Evolutionary conservation across 2,797 vertebrate genomes (phyloP).

Genomic region (Pseudochirops corinnae): DNA sequence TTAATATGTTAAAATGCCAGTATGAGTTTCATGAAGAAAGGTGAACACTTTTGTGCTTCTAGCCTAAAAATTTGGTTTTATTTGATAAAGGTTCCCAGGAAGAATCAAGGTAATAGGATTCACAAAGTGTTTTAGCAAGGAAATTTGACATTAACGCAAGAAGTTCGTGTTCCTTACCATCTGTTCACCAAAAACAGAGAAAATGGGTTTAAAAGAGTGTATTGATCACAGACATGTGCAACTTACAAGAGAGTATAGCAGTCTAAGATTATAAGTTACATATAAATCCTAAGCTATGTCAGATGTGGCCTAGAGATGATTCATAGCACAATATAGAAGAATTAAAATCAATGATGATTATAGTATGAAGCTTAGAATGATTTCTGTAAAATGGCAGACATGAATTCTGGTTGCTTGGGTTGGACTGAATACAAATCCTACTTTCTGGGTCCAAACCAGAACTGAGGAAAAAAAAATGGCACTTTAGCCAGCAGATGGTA

Average conservation of each 20-base stretch:
- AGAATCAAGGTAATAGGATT: not conserved
- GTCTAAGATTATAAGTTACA: accelerated
- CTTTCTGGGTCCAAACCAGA: not conserved
- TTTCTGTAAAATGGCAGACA: not conserved
- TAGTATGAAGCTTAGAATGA: accelerated
- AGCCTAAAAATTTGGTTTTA: not conserved
- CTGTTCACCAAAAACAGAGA: not conserved
- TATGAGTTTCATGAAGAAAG: not conserved
- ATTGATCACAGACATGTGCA: not conserved
- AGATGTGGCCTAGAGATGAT: accelerated
- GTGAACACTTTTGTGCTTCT: not conserved
- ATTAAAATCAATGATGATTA: not conserved
- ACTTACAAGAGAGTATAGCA: accelerated
- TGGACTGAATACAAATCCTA: no score
- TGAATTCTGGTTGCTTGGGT: accelerated
- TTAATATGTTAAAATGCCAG: not conserved
- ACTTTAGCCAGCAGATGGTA: accelerated
- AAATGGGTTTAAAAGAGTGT: not conserved
- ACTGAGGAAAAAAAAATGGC: accelerated
- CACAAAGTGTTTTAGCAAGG: not conserved
- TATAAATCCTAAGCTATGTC: accelerated
- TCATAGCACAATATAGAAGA: not conserved
- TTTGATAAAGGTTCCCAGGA: not conserved
- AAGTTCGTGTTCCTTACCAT: not conserved
- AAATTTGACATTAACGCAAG: not conserved